Conservation (phyloP, 2,888 invertebrate genomes). For the Drosophila percnosoma region DNA sequence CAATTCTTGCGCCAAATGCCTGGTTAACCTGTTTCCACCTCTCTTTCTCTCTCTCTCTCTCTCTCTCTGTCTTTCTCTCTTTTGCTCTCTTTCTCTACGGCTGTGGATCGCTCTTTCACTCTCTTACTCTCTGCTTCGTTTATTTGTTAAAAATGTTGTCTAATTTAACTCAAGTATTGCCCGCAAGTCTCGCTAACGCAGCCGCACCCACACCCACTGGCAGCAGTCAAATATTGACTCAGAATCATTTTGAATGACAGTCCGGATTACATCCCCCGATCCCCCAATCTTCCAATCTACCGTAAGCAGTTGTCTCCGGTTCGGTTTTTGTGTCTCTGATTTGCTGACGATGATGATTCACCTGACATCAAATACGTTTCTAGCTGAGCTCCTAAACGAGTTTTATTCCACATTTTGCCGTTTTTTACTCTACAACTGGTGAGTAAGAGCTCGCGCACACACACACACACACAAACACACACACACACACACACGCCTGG, state of each 20-base stretch:
- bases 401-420: constrained; percentile 60
- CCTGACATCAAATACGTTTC: constrained; percentile 46
- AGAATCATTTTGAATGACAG: constrained; percentile 55
- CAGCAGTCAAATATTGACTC: constrained; percentile 52
- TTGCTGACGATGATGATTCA: constrained; percentile 44
- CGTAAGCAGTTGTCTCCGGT: not conserved
- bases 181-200: not conserved
- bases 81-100: not conserved
- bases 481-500: not conserved
- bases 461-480: constrained; percentile 13
- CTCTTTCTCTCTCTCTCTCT: not conserved
- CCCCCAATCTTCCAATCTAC: not conserved
- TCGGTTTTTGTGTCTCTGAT: constrained; percentile 7
- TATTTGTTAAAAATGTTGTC: constrained; percentile 21
- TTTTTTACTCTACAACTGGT: constrained; percentile 31
- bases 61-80: not conserved
- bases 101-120: not conserved
- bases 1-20: constrained; percentile 54
- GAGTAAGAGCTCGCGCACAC: constrained; percentile 32
- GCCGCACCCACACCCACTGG: constrained; percentile 32
- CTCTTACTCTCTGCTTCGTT: not conserved
- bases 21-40: constrained; percentile 51
- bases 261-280: constrained; percentile 1
- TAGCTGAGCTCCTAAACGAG: constrained; percentile 54
- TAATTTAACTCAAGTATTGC: constrained; percentile 33